These are phyloP conservation scores for Lacerta viridis DNA, from an alignment of 2,797 vertebrate species.

Conservation along the genomic window DNA sequence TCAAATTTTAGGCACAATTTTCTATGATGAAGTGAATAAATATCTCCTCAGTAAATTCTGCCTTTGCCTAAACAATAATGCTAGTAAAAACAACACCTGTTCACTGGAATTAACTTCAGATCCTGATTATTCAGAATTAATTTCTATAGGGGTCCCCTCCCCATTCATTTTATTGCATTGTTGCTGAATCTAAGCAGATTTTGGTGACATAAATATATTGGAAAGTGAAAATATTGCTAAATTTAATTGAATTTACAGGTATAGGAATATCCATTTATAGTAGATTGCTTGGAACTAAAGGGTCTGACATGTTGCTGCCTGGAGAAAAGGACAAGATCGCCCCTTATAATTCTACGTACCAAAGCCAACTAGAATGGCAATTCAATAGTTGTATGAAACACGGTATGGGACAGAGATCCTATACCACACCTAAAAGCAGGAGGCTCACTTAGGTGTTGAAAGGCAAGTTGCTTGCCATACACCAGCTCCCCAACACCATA, in stretches of 20 bases:
- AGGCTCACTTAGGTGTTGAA: no score
- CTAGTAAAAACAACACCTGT: background rate
- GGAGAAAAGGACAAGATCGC: no score
- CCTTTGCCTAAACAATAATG: conserved; percentile 22
- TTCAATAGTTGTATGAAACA: no score
- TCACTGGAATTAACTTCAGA: conserved; percentile 38
- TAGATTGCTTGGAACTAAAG: background rate
- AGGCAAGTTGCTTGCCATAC: no score
- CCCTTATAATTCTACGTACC: no score
- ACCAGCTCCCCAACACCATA: no score
- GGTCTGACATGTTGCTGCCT: no score
- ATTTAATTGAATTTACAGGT: background rate
- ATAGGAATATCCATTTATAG: background rate
- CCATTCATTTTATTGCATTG: conserved; percentile 18
- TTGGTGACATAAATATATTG: background rate
- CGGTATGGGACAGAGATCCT: no score
- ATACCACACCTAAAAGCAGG: no score
- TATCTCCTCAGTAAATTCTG: conserved; percentile 28
- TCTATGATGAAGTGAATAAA: background rate
- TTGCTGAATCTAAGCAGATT: background rate
- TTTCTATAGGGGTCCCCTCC: background rate
- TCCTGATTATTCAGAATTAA: conserved; percentile 36
- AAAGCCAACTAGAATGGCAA: no score
- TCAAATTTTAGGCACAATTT: conserved; percentile 20
- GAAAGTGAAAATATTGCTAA: conserved; percentile 15